These are phyloP conservation scores for Mustela erminea DNA, from an alignment of 2,797 vertebrate species.

Conservation along the genomic window DNA sequence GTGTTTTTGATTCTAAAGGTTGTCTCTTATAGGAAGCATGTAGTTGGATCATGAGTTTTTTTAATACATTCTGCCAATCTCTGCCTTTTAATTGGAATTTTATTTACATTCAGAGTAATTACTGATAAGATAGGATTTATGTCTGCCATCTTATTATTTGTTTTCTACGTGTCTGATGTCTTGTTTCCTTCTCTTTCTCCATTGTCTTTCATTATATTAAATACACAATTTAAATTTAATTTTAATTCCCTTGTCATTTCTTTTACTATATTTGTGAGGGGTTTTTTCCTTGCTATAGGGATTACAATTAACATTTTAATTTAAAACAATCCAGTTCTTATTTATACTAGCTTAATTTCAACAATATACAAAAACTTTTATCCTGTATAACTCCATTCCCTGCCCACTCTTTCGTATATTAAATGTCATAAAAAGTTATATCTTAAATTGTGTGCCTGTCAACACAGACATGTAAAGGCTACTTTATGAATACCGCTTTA, in stretches of 20 bases:
- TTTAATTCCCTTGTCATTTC: not conserved
- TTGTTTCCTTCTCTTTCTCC: not conserved
- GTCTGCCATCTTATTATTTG: not conserved
- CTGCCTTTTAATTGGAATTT: not conserved
- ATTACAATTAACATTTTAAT: conserved; percentile 13
- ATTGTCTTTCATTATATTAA: not conserved
- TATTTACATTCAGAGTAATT: not conserved
- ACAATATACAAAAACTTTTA: not conserved
- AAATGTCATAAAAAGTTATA: not conserved
- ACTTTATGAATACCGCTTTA: not conserved
- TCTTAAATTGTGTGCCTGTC: not conserved
- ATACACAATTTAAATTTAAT: not conserved
- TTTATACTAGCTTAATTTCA: not conserved
- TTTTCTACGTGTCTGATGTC: not conserved
- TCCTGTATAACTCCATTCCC: not conserved
- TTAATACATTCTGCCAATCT: not conserved
- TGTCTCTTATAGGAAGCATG: not conserved
- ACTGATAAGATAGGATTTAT: not conserved
- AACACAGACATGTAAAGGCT: not conserved
- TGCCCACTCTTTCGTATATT: not conserved
- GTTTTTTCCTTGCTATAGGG: not conserved
- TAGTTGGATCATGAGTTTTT: not conserved
- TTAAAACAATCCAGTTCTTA: not conserved
- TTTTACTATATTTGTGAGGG: not conserved
- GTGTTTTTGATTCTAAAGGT: not conserved